Conservation (phyloP, 2,888 invertebrate genomes). For the Laspeyria flexula region DNA sequence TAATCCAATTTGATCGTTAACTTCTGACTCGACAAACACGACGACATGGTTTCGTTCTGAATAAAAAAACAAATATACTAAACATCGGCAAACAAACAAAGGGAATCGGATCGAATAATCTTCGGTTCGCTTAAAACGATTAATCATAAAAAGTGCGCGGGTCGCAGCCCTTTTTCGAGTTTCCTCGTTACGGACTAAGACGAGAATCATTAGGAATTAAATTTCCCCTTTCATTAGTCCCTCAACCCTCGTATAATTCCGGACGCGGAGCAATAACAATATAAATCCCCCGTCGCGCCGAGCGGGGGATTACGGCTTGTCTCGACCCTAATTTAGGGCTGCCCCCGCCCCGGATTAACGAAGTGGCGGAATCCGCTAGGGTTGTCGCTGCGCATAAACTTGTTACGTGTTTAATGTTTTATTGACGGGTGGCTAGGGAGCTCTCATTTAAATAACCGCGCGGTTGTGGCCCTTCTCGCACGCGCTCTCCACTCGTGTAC, state of each 20-base stretch:
- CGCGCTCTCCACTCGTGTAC: slow-evolving; percentile 26
- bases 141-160: slow-evolving; percentile 80
- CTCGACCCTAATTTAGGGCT: slow-evolving; percentile 87
- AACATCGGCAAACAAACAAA: slow-evolving; percentile 60
- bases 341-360: slow-evolving; percentile 86
- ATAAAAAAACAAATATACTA: slow-evolving; percentile 67
- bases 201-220: slow-evolving; percentile 87
- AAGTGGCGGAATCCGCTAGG: slow-evolving; percentile 86
- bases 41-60: slow-evolving; percentile 57
- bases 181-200: slow-evolving; percentile 86
- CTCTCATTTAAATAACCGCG: slow-evolving; percentile 81
- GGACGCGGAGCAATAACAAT: slow-evolving; percentile 86
- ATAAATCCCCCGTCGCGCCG: slow-evolving; percentile 86
- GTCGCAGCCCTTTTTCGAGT: slow-evolving; percentile 84
- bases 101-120: slow-evolving; percentile 71
- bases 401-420: slow-evolving; percentile 86
- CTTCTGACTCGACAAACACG: slow-evolving; percentile 70
- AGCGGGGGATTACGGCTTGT: slow-evolving; percentile 86
- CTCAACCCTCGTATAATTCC: slow-evolving; percentile 87
- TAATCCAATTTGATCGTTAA: slow-evolving; percentile 80
- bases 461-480: slow-evolving; percentile 45
- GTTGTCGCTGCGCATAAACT: slow-evolving; percentile 85
- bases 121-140: slow-evolving; percentile 73
- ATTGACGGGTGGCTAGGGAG: slow-evolving; percentile 84
- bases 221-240: slow-evolving; percentile 87